phyloP scores from a whole-genome alignment of 2,888 invertebrate genomes.

The Carpatolechia fugitivella region DNA sequence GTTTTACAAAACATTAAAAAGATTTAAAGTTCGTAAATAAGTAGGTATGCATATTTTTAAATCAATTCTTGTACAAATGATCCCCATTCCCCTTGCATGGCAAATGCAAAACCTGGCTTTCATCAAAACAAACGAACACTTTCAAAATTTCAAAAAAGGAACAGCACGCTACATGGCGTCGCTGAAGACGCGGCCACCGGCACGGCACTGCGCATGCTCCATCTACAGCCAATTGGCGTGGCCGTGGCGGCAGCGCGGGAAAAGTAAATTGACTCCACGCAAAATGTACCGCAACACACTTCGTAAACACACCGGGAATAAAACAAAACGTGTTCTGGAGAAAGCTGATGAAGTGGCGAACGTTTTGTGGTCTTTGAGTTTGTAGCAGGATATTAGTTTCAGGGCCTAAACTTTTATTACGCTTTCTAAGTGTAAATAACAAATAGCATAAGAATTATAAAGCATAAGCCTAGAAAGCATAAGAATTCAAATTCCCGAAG shows the following conservation, averaged over 20 bases:
- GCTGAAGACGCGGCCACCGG: conserved; percentile 60
- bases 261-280: conserved; percentile 58
- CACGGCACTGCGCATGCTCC: conserved; percentile 61
- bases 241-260: conserved; percentile 42
- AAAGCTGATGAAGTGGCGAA: neutral
- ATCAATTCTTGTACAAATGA: too few species aligned
- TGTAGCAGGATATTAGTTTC: too few species aligned
- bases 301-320: conserved; percentile 11
- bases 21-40: too few species aligned
- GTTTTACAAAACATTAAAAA: too few species aligned
- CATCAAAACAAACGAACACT: conserved; percentile 5
- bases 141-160: conserved; percentile 50
- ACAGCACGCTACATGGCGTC: conserved; percentile 43
- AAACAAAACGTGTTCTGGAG: neutral
- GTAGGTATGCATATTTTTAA: too few species aligned
- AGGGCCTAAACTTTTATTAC: too few species aligned
- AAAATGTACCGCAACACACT: conserved; percentile 33
- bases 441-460: too few species aligned
- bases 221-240: conserved; percentile 72
- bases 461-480: too few species aligned
- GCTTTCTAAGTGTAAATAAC: too few species aligned
- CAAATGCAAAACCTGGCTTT: too few species aligned
- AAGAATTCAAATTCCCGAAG: neutral
- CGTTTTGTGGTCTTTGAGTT: neutral
- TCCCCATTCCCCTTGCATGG: too few species aligned